A percentile compares a stretch with the other conserved stretches of the same genome.
phyloP scores from a whole-genome alignment of 2,113 vertebrate species.

The Crotalus horridus region DNA sequence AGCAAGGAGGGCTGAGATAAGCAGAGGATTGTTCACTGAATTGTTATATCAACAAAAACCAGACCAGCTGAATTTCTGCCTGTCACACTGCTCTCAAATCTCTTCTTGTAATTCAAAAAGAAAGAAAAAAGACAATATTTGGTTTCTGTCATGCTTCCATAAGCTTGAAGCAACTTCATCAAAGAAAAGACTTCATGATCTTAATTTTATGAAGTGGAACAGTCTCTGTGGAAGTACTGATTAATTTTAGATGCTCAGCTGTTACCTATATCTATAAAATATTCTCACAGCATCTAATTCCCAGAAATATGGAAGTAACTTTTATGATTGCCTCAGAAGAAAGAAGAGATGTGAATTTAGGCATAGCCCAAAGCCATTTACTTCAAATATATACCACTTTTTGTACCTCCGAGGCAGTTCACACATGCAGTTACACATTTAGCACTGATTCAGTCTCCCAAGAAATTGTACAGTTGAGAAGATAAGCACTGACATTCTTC shows the following conservation, averaged over 20 bases:
- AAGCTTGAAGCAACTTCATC: neutral
- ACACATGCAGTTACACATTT: neutral
- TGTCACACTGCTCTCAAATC: neutral
- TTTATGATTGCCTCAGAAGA: conserved; percentile 13
- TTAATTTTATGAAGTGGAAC: conserved; percentile 1
- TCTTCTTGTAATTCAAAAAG: neutral
- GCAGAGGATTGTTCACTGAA: neutral
- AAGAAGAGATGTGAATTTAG: neutral
- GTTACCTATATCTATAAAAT: neutral
- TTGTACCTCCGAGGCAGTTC: neutral
- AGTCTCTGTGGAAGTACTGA: conserved; percentile 3
- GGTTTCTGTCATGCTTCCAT: conserved; percentile 9
- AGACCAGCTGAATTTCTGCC: neutral
- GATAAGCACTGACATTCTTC: neutral
- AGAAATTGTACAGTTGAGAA: neutral
- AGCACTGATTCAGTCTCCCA: neutral
- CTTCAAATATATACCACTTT: neutral
- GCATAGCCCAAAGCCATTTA: conserved; percentile 13
- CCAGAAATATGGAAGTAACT: neutral
- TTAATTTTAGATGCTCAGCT: conserved; percentile 19
- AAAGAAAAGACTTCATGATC: neutral
- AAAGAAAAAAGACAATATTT: neutral
- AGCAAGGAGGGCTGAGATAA: neutral
- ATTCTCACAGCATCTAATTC: neutral
- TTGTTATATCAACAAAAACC: neutral